Evolutionary conservation across 2,888 invertebrate genomes (phyloP).

Genomic region (Phymatocera aterrima): DNA sequence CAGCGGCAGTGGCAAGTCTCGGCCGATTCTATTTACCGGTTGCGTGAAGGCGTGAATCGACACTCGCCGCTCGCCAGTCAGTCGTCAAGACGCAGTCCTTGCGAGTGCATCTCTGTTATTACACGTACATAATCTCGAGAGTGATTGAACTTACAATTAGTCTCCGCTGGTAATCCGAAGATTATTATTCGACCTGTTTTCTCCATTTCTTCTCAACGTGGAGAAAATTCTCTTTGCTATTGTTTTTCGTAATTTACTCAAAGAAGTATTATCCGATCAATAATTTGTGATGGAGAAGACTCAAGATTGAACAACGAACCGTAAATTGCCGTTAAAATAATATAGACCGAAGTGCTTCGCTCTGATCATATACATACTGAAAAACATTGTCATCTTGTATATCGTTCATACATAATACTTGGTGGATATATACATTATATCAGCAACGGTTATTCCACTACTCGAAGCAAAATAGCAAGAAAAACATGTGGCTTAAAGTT

Average conservation of each 20-base stretch:
- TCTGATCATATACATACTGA: not conserved
- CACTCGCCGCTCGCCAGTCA: slow-evolving; percentile 23
- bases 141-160: no score
- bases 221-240: no score
- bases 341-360: not conserved
- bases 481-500: slow-evolving; percentile 70
- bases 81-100: slow-evolving; percentile 33
- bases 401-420: not conserved
- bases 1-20: not conserved
- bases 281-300: no score
- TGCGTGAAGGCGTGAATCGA: slow-evolving; percentile 15
- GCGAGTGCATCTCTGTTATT: slow-evolving; percentile 20
- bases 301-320: no score
- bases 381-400: not conserved
- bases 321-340: no score
- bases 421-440: not conserved
- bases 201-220: no score
- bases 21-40: slow-evolving; percentile 37
- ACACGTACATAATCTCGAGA: no score
- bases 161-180: no score
- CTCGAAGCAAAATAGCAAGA: not conserved
- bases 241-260: no score
- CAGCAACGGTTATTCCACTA: not conserved
- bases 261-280: no score
- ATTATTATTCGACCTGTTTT: no score